phyloP scores from a whole-genome alignment of 2,797 vertebrate genomes.

The Tauraco hartlaubi region DNA sequence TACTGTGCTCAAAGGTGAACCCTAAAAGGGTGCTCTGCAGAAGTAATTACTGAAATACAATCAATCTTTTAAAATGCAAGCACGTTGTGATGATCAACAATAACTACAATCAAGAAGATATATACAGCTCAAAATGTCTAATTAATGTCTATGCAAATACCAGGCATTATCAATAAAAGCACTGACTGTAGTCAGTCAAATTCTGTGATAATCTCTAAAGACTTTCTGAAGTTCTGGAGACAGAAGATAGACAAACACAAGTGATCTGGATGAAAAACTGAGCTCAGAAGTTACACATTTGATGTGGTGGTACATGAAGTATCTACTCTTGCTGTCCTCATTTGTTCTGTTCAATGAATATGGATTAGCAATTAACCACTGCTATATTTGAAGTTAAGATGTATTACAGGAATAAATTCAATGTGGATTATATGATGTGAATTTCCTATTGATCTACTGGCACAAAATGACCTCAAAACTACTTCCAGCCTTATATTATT shows the following conservation, averaged over 20 bases:
- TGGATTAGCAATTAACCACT: slow-evolving; percentile 79
- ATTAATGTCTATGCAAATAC: slow-evolving; percentile 20
- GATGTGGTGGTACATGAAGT: slow-evolving; percentile 36
- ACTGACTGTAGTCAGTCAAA: slow-evolving; percentile 6
- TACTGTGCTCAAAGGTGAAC: background rate
- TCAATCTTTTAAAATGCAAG: background rate
- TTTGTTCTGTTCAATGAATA: slow-evolving; percentile 76
- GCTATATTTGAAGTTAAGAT: slow-evolving; percentile 60
- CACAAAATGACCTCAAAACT: slow-evolving; percentile 55
- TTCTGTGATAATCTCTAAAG: slow-evolving; percentile 1
- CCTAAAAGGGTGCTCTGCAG: background rate
- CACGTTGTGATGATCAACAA: background rate
- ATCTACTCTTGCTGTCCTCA: slow-evolving; percentile 43
- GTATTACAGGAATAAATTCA: slow-evolving; percentile 71
- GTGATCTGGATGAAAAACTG: background rate
- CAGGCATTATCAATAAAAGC: slow-evolving; percentile 16
- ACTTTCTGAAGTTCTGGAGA: background rate
- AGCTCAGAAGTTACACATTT: slow-evolving; percentile 33
- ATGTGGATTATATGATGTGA: slow-evolving; percentile 31
- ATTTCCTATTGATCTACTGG: slow-evolving; percentile 66
- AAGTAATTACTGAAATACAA: slow-evolving; percentile 1
- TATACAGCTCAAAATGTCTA: background rate
- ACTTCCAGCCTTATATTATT: background rate
- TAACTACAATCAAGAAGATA: background rate
- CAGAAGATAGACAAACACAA: slow-evolving; percentile 10